A percentile compares a stretch with the other conserved stretches of the same genome.
These are phyloP conservation scores for Sitta europaea DNA, from an alignment of 2,113 vertebrate species.

Conservation along the genomic window DNA sequence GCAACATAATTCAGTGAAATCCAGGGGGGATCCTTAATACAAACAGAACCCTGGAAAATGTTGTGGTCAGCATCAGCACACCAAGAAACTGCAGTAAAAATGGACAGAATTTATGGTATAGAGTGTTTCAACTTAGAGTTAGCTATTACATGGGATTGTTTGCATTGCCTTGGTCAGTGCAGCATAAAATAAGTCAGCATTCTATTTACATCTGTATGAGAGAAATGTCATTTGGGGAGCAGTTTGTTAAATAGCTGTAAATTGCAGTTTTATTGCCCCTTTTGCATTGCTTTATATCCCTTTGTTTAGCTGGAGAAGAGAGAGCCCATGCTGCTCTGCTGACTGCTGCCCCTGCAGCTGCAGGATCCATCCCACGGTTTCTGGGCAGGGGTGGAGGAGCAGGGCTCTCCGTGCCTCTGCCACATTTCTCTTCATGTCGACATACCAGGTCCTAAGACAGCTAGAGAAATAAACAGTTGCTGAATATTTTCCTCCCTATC, in stretches of 20 bases:
- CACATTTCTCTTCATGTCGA: background rate
- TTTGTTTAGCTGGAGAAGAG: constrained; percentile 1
- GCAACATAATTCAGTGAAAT: background rate
- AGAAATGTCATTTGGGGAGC: constrained; percentile 21
- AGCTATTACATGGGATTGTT: constrained; percentile 27
- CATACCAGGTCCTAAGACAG: background rate
- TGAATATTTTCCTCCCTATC: background rate
- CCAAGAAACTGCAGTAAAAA: constrained; percentile 9
- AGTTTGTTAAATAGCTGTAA: constrained; percentile 52
- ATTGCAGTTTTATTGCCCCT: constrained; percentile 11
- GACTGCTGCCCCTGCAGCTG: background rate
- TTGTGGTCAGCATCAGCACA: constrained; percentile 11
- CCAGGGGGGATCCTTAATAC: background rate
- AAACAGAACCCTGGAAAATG: constrained; percentile 38
- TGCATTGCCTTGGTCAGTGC: background rate
- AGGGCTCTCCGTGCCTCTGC: rapidly evolving
- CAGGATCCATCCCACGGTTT: background rate
- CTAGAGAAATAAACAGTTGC: background rate
- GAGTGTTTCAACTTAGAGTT: background rate
- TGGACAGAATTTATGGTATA: constrained; percentile 28
- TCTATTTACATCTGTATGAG: constrained; percentile 52
- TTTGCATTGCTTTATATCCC: background rate
- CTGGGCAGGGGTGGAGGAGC: background rate
- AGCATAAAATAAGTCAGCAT: constrained; percentile 33
- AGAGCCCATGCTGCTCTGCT: background rate